These are phyloP conservation scores for Cephalophus harveyi DNA, from an alignment of 2,113 vertebrate species.

Conservation along the genomic window DNA sequence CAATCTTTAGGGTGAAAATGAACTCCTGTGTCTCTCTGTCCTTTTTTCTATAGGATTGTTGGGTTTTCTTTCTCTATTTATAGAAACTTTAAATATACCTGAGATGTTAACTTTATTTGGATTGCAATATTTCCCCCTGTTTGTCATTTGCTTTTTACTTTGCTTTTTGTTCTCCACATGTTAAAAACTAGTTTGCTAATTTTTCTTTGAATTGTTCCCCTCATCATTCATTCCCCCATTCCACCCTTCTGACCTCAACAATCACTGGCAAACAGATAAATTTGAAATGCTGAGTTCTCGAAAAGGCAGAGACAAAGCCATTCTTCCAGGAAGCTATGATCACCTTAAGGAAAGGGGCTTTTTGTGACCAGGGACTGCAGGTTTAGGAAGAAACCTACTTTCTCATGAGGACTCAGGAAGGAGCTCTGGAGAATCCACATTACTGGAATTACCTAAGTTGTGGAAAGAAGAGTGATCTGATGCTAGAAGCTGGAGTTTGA, in stretches of 20 bases:
- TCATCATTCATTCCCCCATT: not conserved
- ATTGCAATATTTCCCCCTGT: not conserved
- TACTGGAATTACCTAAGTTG: no score
- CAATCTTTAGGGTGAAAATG: not conserved
- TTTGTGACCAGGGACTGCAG: not conserved
- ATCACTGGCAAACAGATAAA: not conserved
- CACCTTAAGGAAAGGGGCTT: not conserved
- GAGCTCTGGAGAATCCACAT: not conserved
- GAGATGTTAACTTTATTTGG: not conserved
- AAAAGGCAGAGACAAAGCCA: not conserved
- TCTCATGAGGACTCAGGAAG: not conserved
- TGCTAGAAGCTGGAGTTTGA: not conserved
- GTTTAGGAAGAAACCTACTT: not conserved
- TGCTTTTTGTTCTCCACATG: not conserved
- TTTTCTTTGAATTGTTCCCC: not conserved
- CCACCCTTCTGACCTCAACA: not conserved
- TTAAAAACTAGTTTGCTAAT: not conserved
- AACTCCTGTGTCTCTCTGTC: not conserved
- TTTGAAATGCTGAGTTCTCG: not conserved
- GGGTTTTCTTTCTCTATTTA: not conserved
- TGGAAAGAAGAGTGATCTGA: not conserved
- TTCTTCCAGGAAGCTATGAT: not conserved
- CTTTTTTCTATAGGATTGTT: not conserved
- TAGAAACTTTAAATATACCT: not conserved
- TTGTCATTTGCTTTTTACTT: not conserved